Percentiles rank a stretch among this genome's conserved stretches.
Conservation (phyloP, 2,797 vertebrate species). For the Meriones psammophilus region DNA sequence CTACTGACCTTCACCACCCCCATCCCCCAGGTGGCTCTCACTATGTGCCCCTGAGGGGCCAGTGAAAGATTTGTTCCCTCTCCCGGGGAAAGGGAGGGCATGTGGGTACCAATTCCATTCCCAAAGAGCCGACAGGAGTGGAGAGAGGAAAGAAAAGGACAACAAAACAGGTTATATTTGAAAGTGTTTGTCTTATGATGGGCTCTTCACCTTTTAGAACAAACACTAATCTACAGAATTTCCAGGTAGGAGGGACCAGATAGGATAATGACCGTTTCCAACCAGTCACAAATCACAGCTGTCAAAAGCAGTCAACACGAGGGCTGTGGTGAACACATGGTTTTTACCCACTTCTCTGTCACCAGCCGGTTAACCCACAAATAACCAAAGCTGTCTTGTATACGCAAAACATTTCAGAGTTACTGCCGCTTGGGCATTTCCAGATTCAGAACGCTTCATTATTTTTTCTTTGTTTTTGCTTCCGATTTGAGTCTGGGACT, state of each 20-base stretch:
- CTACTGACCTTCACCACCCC: neutral
- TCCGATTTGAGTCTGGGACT: neutral
- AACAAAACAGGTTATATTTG: neutral
- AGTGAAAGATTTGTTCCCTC: neutral
- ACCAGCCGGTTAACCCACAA: neutral
- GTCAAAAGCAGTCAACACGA: neutral
- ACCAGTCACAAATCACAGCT: neutral
- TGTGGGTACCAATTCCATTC: neutral
- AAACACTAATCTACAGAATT: neutral
- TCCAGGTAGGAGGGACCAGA: neutral
- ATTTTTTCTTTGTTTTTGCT: neutral
- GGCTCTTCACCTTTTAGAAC: neutral
- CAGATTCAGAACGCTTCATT: neutral
- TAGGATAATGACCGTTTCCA: neutral
- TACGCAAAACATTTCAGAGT: constrained; percentile 28
- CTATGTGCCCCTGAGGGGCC: neutral
- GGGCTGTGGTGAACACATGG: neutral
- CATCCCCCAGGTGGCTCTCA: neutral
- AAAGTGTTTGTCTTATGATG: neutral
- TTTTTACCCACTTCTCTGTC: constrained; percentile 16
- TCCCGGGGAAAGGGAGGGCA: neutral
- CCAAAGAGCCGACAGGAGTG: neutral
- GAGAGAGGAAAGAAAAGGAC: neutral
- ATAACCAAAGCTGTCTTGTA: neutral
- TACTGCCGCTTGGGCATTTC: neutral